Percentiles rank a stretch among this genome's conserved stretches.
phyloP scores from a whole-genome alignment of 1,140 invertebrate genomes.

The Epicauta chinensis region DNA sequence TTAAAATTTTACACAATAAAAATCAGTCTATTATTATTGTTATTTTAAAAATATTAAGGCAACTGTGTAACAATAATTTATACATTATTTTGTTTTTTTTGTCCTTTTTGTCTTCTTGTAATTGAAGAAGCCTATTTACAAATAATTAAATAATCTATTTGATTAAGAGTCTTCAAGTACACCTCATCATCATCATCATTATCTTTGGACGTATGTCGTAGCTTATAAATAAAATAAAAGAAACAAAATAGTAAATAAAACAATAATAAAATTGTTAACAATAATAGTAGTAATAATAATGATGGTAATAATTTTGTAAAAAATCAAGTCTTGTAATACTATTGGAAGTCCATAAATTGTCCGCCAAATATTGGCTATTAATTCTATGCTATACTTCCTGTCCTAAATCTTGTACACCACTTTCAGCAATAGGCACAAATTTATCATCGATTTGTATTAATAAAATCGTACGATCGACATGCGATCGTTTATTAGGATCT shows the following conservation, averaged over 20 bases:
- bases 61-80: constrained; percentile 17
- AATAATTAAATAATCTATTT: constrained; percentile 10
- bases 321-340: constrained; percentile 11
- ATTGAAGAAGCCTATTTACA: constrained; percentile 8
- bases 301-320: constrained; percentile 11
- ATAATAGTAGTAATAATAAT: constrained; percentile 12
- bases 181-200: too few species aligned
- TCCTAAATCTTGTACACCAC: constrained; percentile 59
- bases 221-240: neutral
- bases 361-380: neutral
- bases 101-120: neutral
- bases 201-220: constrained; percentile 14
- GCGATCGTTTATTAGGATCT: constrained; percentile 75
- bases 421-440: constrained; percentile 88
- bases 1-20: constrained; percentile 3
- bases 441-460: constrained; percentile 89
- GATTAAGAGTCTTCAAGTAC: constrained; percentile 10
- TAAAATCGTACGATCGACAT: constrained; percentile 84
- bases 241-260: neutral
- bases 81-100: neutral
- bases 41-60: constrained; percentile 10
- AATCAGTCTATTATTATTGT: constrained; percentile 13
- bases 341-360: constrained; percentile 10
- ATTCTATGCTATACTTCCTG: constrained; percentile 32
- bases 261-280: constrained; percentile 10